Conservation (phyloP, 2,113 vertebrate species). For the Anarhynchus alexandrinus region DNA sequence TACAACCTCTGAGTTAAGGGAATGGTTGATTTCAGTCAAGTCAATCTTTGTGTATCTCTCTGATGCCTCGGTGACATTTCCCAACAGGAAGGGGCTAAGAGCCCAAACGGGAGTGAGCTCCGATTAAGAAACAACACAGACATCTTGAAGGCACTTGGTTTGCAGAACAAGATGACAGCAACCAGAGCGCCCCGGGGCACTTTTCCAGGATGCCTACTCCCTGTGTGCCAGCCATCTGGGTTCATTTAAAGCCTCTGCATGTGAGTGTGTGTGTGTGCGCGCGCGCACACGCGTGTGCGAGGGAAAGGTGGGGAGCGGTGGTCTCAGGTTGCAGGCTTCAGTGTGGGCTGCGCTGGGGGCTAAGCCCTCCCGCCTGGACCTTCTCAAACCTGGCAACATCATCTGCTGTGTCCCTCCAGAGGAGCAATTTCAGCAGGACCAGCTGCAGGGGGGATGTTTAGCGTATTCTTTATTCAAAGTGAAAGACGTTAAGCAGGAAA, state of each 20-base stretch:
- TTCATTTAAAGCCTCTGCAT: slow-evolving; percentile 81
- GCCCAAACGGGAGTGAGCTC: slow-evolving; percentile 80
- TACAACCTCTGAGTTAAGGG: slow-evolving; percentile 53
- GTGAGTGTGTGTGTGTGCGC: neutral
- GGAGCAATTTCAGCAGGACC: slow-evolving; percentile 84
- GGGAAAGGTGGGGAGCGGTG: slow-evolving; percentile 48
- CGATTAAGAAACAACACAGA: slow-evolving; percentile 85
- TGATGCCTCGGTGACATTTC: slow-evolving; percentile 81
- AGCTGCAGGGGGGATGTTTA: slow-evolving; percentile 89
- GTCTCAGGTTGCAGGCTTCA: slow-evolving; percentile 89
- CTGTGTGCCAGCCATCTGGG: slow-evolving; percentile 90
- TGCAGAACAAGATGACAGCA: slow-evolving; percentile 72
- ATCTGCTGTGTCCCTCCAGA: slow-evolving; percentile 80
- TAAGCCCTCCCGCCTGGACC: slow-evolving; percentile 83
- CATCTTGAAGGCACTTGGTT: slow-evolving; percentile 80
- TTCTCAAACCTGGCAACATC: slow-evolving; percentile 82
- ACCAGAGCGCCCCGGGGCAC: slow-evolving; percentile 68
- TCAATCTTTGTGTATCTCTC: slow-evolving; percentile 82
- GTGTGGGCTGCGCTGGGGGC: slow-evolving; percentile 83
- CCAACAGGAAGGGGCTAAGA: slow-evolving; percentile 83
- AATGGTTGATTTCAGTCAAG: slow-evolving; percentile 81
- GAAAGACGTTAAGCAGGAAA: slow-evolving; percentile 94
- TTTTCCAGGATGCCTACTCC: slow-evolving; percentile 76
- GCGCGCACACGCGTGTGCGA: neutral
- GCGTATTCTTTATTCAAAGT: slow-evolving; percentile 89